Evolutionary conservation across 1,140 invertebrate genomes (phyloP).

Genomic region (Rhagoletis pomonella): DNA sequence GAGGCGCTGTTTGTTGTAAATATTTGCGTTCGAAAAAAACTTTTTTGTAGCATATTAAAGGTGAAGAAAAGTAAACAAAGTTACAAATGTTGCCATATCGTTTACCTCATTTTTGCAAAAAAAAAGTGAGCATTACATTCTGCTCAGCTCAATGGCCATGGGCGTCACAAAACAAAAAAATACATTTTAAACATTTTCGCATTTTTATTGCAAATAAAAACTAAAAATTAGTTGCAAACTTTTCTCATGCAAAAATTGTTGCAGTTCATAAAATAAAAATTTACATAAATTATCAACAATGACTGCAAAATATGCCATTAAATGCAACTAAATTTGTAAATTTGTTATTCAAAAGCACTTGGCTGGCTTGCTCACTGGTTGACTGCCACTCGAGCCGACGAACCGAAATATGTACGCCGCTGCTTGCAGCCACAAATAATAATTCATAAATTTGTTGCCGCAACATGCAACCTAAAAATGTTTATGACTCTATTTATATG

Average conservation of each 20-base stretch:
- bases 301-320: slow-evolving; percentile 38
- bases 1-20: too few relatives aligned
- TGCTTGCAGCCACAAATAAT: slow-evolving; percentile 18
- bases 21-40: too few relatives aligned
- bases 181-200: background rate
- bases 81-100: background rate
- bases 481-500: slow-evolving; percentile 45
- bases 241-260: background rate
- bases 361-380: background rate
- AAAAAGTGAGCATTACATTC: background rate
- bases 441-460: slow-evolving; percentile 48
- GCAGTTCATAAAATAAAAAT: slow-evolving; percentile 40
- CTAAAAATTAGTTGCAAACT: background rate
- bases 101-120: background rate
- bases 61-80: too few relatives aligned
- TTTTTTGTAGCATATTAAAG: too few relatives aligned
- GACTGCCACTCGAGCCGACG: background rate
- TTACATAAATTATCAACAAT: slow-evolving; percentile 51
- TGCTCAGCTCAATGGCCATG: background rate
- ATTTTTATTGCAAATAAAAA: background rate
- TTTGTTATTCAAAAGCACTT: slow-evolving; percentile 26
- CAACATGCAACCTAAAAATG: slow-evolving; percentile 51
- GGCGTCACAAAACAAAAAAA: background rate
- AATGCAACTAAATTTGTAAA: slow-evolving; percentile 48
- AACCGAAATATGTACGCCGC: background rate